phyloP scores from a whole-genome alignment of 2,888 invertebrate species.

The Rhaphigaster nebulosa region DNA sequence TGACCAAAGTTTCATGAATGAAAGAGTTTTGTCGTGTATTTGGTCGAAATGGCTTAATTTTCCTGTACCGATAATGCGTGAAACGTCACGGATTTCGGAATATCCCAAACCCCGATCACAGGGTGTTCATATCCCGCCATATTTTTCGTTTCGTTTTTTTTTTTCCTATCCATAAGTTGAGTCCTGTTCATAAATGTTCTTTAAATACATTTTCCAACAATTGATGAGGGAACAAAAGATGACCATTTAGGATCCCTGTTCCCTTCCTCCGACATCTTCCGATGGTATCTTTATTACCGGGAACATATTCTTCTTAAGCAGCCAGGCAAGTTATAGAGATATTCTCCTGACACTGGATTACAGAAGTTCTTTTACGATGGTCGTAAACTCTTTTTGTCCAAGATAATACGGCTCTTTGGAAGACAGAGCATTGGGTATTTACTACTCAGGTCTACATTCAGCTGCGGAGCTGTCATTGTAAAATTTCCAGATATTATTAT shows the following conservation, averaged over 20 bases:
- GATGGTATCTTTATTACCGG: not conserved
- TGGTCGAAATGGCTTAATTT: too few species aligned
- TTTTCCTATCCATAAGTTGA: too few species aligned
- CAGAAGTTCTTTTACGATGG: slow-evolving; percentile 27
- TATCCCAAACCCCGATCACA: too few species aligned
- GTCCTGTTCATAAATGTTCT: too few species aligned
- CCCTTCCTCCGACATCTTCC: not conserved
- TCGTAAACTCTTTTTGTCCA: slow-evolving; percentile 36
- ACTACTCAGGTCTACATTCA: not conserved
- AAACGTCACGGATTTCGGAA: too few species aligned
- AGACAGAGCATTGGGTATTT: not conserved
- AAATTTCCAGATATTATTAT: slow-evolving; percentile 31
- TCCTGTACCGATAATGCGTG: too few species aligned
- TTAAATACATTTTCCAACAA: not conserved
- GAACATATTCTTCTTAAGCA: not conserved
- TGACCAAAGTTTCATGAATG: too few species aligned
- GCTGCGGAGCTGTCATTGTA: not conserved
- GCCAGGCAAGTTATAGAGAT: not conserved
- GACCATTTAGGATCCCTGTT: not conserved
- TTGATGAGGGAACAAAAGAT: not conserved
- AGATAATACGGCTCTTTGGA: not conserved
- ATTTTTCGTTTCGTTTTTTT: too few species aligned
- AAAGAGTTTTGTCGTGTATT: too few species aligned
- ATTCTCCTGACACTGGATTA: slow-evolving; percentile 19
- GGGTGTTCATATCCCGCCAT: too few species aligned